These are phyloP conservation scores for Strix aluco DNA, from an alignment of 2,113 vertebrate species.

Conservation along the genomic window DNA sequence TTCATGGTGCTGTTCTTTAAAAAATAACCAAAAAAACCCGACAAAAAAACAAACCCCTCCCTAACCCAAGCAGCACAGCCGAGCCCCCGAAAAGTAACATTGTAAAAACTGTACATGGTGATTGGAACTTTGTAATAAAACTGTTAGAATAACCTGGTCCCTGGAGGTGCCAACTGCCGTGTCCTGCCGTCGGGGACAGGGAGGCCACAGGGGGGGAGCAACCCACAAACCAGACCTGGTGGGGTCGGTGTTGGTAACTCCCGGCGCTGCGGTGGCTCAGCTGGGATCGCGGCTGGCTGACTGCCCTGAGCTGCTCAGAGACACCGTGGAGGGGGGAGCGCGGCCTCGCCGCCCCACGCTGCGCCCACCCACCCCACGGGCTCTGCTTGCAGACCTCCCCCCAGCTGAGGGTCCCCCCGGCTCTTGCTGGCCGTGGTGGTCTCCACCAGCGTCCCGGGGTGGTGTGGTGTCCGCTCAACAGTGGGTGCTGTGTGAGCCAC, in stretches of 20 bases:
- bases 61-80: slow-evolving; percentile 13
- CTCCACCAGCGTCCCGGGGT: neutral
- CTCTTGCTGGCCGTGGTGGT: no score
- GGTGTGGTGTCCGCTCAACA: neutral
- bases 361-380: no score
- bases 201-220: neutral
- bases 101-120: slow-evolving; percentile 76
- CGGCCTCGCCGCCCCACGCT: no score
- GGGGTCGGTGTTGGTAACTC: neutral
- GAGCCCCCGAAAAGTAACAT: slow-evolving; percentile 39
- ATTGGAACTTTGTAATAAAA: slow-evolving; percentile 77
- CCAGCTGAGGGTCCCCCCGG: neutral
- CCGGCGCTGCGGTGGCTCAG: rapidly evolving
- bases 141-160: neutral
- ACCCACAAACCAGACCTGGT: neutral
- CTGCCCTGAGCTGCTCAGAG: no score
- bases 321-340: no score
- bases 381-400: neutral
- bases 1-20: slow-evolving; percentile 53
- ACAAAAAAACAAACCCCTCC: neutral
- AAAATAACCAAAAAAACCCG: neutral
- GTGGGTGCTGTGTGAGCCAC: neutral
- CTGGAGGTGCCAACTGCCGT: rapidly evolving
- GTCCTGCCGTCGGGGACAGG: neutral
- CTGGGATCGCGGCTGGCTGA: neutral